Conservation (phyloP, 2,113 vertebrate species). For the Myanophis thanlyinensis region DNA sequence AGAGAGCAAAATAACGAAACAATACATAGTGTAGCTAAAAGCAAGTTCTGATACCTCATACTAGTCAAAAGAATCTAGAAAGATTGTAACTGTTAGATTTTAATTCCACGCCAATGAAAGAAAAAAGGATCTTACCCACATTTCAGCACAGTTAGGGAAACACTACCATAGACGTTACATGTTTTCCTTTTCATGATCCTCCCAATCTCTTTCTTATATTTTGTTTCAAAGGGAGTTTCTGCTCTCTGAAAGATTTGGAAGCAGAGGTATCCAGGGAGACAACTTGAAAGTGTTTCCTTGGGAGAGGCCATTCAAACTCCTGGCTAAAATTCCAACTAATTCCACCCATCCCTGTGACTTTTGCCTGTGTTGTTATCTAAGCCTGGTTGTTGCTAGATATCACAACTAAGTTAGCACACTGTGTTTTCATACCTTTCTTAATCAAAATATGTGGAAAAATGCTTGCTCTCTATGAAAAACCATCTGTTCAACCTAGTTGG, state of each 20-base stretch:
- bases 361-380: background rate
- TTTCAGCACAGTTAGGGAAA: background rate
- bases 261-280: background rate
- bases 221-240: background rate
- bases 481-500: background rate
- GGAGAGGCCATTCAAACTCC: background rate
- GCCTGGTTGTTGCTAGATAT: background rate
- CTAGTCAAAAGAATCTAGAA: no score
- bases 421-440: background rate
- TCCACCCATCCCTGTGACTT: background rate
- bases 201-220: background rate
- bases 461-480: background rate
- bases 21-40: background rate
- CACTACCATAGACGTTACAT: background rate
- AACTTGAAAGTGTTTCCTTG: background rate
- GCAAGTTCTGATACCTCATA: background rate
- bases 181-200: background rate
- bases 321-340: background rate
- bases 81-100: no score
- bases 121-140: background rate
- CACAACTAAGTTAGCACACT: background rate
- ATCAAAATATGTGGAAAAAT: background rate
- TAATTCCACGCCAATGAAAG: background rate
- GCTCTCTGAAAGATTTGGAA: background rate
- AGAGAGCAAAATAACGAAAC: background rate